Evolutionary conservation across 2,888 invertebrate species (phyloP).

Genomic region (Clusia tigrina): DNA sequence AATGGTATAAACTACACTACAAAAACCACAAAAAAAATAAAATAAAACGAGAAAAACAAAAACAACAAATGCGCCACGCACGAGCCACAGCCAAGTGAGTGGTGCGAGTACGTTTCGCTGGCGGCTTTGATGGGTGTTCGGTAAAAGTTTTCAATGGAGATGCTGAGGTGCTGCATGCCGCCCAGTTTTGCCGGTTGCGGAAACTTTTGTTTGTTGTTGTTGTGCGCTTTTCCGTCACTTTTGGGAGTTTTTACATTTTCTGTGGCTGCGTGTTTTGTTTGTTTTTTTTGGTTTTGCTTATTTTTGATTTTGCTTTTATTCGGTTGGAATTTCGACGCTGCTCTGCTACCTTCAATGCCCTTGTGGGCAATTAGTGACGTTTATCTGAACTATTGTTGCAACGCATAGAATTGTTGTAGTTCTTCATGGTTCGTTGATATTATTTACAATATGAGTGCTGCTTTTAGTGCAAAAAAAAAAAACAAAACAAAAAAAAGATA

Average conservation of each 20-base stretch:
- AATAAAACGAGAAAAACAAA: background rate
- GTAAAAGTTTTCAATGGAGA: background rate
- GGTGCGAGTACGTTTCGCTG: too few species aligned
- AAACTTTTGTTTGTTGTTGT: constrained; percentile 8
- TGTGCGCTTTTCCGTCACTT: constrained; percentile 20
- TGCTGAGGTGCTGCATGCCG: background rate
- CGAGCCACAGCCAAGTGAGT: too few species aligned
- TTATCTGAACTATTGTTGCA: constrained; percentile 36
- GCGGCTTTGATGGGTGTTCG: background rate
- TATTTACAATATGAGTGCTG: background rate
- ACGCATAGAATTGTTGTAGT: constrained; percentile 24
- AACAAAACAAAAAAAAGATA: background rate
- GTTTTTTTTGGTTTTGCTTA: constrained; percentile 18
- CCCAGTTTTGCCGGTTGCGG: constrained; percentile 11
- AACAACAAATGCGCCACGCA: background rate
- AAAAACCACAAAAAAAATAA: background rate
- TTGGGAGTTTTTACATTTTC: constrained; percentile 14
- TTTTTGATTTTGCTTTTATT: constrained; percentile 41
- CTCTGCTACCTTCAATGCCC: constrained; percentile 41
- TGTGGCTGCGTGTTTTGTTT: constrained; percentile 20
- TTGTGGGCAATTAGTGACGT: constrained; percentile 50
- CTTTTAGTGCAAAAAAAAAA: background rate
- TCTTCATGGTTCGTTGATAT: constrained; percentile 1
- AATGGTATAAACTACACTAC: too few species aligned
- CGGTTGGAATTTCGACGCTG: constrained; percentile 29